A percentile compares a stretch with the other conserved stretches of the same genome.
These are phyloP conservation scores for Lithobates sylvaticus DNA, from an alignment of 2,797 vertebrate genomes.

Conservation along the genomic window DNA sequence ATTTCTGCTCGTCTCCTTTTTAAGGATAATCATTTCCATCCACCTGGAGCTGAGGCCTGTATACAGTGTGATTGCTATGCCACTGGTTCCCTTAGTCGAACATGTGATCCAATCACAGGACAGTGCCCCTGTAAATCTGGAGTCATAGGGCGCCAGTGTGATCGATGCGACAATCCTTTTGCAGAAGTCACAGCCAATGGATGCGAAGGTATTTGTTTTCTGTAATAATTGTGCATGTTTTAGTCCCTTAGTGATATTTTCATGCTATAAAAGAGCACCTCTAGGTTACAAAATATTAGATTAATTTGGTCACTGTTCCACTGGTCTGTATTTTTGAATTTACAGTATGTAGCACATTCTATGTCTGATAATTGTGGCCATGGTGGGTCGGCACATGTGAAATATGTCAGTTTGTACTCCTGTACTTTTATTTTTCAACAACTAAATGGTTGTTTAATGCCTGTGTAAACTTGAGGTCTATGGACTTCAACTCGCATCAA, in stretches of 20 bases:
- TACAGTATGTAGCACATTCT: too few species aligned
- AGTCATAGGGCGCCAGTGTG: constrained; percentile 92
- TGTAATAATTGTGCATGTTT: neutral
- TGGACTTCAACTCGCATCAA: too few species aligned
- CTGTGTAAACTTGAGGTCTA: too few species aligned
- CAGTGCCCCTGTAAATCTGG: constrained; percentile 93
- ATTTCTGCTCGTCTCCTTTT: neutral
- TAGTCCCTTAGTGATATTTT: neutral
- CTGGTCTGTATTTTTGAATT: too few species aligned
- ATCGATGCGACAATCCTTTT: constrained; percentile 95
- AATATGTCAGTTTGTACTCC: neutral
- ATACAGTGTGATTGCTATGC: constrained; percentile 93
- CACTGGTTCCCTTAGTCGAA: constrained; percentile 88
- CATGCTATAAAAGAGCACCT: neutral
- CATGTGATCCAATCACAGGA: constrained; percentile 85
- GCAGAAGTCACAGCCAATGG: constrained; percentile 92
- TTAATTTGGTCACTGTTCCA: too few species aligned
- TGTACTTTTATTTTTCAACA: neutral
- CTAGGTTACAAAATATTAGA: neutral
- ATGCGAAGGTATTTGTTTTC: constrained; percentile 86
- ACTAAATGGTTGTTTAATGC: too few species aligned
- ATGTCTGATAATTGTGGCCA: neutral
- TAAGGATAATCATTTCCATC: constrained; percentile 93
- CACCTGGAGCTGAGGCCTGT: constrained; percentile 78
- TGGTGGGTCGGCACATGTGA: neutral